Percentiles rank a stretch among this genome's conserved stretches.
These are phyloP conservation scores for Eumaeus atala DNA, from an alignment of 1,140 invertebrate species.

Conservation along the genomic window DNA sequence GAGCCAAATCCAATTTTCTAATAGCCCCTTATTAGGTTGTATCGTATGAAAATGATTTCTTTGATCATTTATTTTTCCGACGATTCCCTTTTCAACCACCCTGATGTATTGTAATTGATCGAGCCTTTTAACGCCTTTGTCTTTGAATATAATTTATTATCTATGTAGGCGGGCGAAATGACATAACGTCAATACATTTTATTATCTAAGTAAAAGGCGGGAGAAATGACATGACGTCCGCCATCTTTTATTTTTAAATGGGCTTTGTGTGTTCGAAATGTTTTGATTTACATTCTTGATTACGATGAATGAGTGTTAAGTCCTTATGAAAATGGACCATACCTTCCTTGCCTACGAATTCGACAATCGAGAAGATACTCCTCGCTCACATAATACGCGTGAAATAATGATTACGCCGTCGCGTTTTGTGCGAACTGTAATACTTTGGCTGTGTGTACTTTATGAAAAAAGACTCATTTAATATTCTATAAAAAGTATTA, in stretches of 20 bases:
- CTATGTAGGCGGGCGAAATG: constrained; percentile 1
- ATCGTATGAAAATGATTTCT: constrained; percentile 12
- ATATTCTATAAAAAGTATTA: too few species aligned
- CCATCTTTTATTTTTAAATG: constrained; percentile 2
- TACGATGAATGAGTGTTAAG: not conserved
- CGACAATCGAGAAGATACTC: not conserved
- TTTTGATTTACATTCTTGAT: not conserved
- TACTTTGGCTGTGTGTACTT: too few species aligned
- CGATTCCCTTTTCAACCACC: not conserved
- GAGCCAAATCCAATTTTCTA: constrained; percentile 17
- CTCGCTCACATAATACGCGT: not conserved
- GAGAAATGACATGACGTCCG: constrained; percentile 4
- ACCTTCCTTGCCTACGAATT: not conserved
- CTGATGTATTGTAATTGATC: constrained; percentile 13
- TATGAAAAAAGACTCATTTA: too few species aligned
- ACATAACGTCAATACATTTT: not conserved
- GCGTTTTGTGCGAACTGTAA: too few species aligned
- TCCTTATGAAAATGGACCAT: too few species aligned
- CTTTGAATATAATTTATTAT: not conserved
- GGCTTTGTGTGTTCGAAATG: not conserved
- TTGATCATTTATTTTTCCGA: constrained; percentile 20
- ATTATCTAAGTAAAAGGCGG: constrained; percentile 1
- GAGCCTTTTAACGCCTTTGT: constrained; percentile 9
- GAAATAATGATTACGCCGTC: not conserved
- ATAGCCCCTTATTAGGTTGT: constrained; percentile 7